These are phyloP conservation scores for Tokudaia tokunoshimensis DNA, from an alignment of 2,797 vertebrate genomes.

Conservation along the genomic window DNA sequence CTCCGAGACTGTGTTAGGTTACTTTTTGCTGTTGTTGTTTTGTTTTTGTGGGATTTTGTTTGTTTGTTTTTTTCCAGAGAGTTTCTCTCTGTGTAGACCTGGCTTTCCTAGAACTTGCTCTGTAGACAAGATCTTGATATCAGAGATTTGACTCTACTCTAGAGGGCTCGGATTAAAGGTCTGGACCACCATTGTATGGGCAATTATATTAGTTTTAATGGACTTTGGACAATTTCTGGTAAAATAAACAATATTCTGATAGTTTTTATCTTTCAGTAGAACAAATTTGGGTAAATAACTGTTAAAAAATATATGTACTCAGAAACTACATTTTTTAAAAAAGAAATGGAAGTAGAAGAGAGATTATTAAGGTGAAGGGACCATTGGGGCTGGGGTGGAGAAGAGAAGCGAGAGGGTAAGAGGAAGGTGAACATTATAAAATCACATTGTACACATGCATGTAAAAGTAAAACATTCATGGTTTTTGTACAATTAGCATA, in stretches of 20 bases:
- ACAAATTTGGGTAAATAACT: neutral
- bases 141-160: neutral
- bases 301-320: neutral
- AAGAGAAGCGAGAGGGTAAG: no score
- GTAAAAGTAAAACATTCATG: neutral
- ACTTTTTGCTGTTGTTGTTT: neutral
- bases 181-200: neutral
- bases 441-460: neutral
- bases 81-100: neutral
- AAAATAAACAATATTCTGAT: constrained; percentile 42
- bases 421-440: neutral
- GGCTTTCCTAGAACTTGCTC: neutral
- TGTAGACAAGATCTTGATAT: neutral
- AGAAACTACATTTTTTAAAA: neutral
- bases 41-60: neutral
- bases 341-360: neutral
- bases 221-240: constrained; percentile 4
- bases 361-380: neutral
- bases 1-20: neutral
- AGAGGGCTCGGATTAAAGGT: neutral
- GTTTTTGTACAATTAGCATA: neutral
- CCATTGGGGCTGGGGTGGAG: fast-evolving
- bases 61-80: neutral
- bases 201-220: neutral
- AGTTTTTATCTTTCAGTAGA: constrained; percentile 9